Conservation (phyloP, 2,113 vertebrate species). For the Cyprinodon variegatus region DNA sequence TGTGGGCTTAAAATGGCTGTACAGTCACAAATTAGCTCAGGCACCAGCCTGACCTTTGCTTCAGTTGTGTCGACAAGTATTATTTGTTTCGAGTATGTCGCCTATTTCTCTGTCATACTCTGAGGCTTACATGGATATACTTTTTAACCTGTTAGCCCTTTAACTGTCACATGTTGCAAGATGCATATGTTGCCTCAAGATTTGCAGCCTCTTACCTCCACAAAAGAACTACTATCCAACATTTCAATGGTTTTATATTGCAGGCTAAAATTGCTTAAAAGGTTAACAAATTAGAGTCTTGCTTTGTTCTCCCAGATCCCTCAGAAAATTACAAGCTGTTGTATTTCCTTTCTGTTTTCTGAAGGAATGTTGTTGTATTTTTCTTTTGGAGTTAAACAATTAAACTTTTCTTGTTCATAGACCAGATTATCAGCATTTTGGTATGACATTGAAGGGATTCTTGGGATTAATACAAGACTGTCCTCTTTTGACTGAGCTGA, state of each 20-base stretch:
- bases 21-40: not conserved
- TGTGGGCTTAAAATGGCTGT: not conserved
- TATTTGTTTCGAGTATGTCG: constrained; percentile 21
- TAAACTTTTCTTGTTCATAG: not conserved
- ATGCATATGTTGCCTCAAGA: too few relatives aligned
- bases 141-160: not conserved
- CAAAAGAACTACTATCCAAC: too few relatives aligned
- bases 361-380: not conserved
- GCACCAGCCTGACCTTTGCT: constrained; percentile 6
- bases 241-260: too few relatives aligned
- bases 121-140: constrained; percentile 1
- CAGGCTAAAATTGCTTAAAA: too few relatives aligned
- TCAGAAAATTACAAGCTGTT: not conserved
- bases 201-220: too few relatives aligned
- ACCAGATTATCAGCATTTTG: not conserved
- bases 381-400: not conserved
- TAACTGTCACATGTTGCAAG: too few relatives aligned
- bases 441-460: not conserved
- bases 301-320: not conserved
- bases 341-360: too few relatives aligned
- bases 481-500: constrained; percentile 4
- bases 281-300: not conserved
- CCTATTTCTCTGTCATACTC: constrained; percentile 2
- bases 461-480: not conserved
- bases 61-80: constrained; percentile 27